Conservation (phyloP, 2,888 invertebrate species). For the Leptodirus hochenwartii region DNA sequence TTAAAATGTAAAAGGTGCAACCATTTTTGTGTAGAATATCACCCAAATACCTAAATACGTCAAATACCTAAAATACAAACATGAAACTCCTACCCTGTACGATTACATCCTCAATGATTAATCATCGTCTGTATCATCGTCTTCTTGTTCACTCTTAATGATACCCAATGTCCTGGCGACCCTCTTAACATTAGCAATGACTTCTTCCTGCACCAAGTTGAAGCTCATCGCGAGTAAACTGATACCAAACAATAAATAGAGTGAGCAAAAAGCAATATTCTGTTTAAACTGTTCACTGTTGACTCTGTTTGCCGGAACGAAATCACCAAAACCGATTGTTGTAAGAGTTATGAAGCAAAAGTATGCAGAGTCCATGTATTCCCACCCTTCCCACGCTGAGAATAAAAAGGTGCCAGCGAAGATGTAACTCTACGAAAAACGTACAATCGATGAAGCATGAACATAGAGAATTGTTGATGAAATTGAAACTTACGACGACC, state of each 20-base stretch:
- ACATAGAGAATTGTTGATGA: too few species aligned
- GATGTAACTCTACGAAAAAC: too few species aligned
- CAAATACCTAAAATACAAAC: too few species aligned
- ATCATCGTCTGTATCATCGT: constrained; percentile 35
- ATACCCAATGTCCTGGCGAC: constrained; percentile 77
- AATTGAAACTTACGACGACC: too few species aligned
- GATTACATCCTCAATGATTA: too few species aligned
- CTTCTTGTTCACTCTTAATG: constrained; percentile 53
- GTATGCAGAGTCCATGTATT: constrained; percentile 73
- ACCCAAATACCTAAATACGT: too few species aligned
- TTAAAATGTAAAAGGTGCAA: too few species aligned
- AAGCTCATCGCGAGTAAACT: constrained; percentile 91
- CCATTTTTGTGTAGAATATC: too few species aligned
- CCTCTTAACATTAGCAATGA: constrained; percentile 71
- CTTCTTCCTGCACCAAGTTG: constrained; percentile 88
- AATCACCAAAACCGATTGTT: constrained; percentile 85
- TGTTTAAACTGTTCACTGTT: constrained; percentile 30
- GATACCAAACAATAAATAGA: constrained; percentile 88
- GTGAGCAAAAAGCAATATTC: constrained; percentile 71
- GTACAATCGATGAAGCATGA: too few species aligned
- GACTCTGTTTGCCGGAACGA: constrained; percentile 66
- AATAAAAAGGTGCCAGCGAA: constrained; percentile 77
- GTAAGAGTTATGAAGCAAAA: constrained; percentile 89
- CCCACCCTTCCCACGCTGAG: constrained; percentile 72
- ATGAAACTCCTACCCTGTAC: too few species aligned